These are phyloP conservation scores for Drosophila melanica DNA, from an alignment of 1,140 invertebrate genomes.

Conservation along the genomic window DNA sequence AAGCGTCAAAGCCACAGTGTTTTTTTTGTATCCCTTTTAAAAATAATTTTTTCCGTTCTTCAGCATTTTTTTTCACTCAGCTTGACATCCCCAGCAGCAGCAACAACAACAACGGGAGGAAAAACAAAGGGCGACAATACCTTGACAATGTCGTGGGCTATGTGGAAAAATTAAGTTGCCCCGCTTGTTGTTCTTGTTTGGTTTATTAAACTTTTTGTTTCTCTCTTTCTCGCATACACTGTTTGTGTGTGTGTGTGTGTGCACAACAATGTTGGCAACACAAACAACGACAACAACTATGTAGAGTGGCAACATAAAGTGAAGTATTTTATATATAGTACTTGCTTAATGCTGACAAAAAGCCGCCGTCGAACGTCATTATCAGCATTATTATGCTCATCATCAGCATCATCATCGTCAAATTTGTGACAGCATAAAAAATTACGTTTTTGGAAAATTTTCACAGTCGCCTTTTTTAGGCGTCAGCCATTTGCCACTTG, in stretches of 20 bases:
- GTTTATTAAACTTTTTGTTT: conserved; percentile 32
- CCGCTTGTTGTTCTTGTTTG: conserved; percentile 18
- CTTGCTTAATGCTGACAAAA: conserved; percentile 61
- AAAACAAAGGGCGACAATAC: conserved; percentile 29
- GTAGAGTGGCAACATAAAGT: conserved; percentile 66
- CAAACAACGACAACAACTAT: conserved; percentile 39
- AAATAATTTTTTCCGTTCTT: conserved; percentile 23
- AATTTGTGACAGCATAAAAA: conserved; percentile 78
- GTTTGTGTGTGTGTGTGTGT: conserved; percentile 16
- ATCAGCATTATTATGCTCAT: conserved; percentile 52
- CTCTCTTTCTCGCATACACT: conserved; percentile 11
- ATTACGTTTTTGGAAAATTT: conserved; percentile 64
- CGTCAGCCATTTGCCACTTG: conserved; percentile 60
- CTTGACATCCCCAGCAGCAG: conserved; percentile 19
- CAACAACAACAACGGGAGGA: background rate
- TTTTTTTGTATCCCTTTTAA: conserved; percentile 47
- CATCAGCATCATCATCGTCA: conserved; percentile 50
- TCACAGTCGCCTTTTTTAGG: conserved; percentile 66
- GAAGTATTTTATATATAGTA: conserved; percentile 68
- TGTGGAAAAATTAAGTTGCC: conserved; percentile 41
- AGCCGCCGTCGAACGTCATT: conserved; percentile 23
- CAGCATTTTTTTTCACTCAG: conserved; percentile 10
- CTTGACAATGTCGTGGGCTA: conserved; percentile 31
- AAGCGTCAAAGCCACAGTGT: conserved; percentile 19
- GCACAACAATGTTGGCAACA: conserved; percentile 25